phyloP scores from a whole-genome alignment of 2,797 vertebrate genomes.

The Serranus cabrilla region DNA sequence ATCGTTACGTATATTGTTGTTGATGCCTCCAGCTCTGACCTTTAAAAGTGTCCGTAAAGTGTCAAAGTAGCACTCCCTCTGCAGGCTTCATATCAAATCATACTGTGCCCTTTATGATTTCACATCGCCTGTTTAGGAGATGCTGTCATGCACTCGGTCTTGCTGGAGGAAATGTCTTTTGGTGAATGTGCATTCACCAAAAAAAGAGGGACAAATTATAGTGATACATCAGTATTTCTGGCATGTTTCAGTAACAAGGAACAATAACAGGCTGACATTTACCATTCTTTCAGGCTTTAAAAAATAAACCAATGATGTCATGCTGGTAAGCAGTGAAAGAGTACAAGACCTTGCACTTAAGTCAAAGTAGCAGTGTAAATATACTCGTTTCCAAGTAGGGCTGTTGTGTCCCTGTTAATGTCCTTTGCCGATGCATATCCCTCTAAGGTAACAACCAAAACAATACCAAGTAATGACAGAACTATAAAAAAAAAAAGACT shows the following conservation, averaged over 20 bases:
- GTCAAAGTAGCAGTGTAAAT: background rate
- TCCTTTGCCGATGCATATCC: too few relatives aligned
- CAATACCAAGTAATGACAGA: too few relatives aligned
- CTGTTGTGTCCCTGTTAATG: too few relatives aligned
- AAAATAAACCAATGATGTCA: background rate
- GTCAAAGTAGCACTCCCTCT: conserved; percentile 33
- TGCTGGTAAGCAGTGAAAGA: background rate
- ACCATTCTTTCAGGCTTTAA: conserved; percentile 29
- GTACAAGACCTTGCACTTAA: background rate
- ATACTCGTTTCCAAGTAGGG: background rate
- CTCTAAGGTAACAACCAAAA: too few relatives aligned
- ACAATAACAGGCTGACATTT: conserved; percentile 30
- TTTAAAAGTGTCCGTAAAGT: conserved; percentile 52
- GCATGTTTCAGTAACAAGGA: conserved; percentile 30
- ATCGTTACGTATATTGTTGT: conserved; percentile 8
- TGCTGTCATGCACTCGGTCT: conserved; percentile 13
- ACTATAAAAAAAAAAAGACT: too few relatives aligned
- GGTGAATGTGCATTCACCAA: conserved; percentile 22
- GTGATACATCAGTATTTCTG: conserved; percentile 38
- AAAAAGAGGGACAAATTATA: conserved; percentile 3
- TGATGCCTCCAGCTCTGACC: conserved; percentile 53
- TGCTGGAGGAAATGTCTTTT: conserved; percentile 46
- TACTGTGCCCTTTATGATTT: conserved; percentile 50
- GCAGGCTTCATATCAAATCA: conserved; percentile 31
- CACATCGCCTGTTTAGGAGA: conserved; percentile 36